Percentiles rank a stretch among this genome's conserved stretches.
phyloP scores from a whole-genome alignment of 2,797 vertebrate genomes.

The Mus minutoides region DNA sequence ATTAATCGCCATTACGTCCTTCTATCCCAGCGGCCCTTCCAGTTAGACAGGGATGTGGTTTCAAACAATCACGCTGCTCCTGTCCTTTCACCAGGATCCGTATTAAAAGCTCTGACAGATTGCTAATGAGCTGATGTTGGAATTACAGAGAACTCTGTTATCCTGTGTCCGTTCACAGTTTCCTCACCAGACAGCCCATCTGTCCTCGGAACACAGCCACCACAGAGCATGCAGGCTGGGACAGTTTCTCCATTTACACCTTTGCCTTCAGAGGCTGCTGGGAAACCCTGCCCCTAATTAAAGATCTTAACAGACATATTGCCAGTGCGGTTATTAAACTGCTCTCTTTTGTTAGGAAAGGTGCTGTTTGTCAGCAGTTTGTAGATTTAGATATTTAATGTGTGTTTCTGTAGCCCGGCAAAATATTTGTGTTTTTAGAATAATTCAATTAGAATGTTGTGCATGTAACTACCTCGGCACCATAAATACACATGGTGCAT shows the following conservation, averaged over 20 bases:
- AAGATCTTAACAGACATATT: constrained; percentile 92
- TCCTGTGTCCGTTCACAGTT: constrained; percentile 92
- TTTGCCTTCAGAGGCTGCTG: constrained; percentile 86
- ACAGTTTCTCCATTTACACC: constrained; percentile 88
- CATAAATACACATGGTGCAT: constrained; percentile 43
- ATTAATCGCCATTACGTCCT: neutral
- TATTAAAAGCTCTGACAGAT: constrained; percentile 91
- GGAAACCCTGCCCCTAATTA: constrained; percentile 91
- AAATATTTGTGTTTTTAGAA: constrained; percentile 70
- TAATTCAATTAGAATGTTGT: constrained; percentile 62
- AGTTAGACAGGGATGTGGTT: constrained; percentile 76
- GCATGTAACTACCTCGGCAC: constrained; percentile 37
- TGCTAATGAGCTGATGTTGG: constrained; percentile 92
- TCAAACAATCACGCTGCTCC: constrained; percentile 77
- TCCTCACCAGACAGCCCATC: constrained; percentile 91
- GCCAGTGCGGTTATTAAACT: constrained; percentile 86
- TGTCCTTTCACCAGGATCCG: constrained; percentile 85
- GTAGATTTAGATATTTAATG: constrained; percentile 76
- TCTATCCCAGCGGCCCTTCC: constrained; percentile 67
- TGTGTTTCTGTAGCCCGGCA: constrained; percentile 73
- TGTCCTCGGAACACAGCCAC: constrained; percentile 82
- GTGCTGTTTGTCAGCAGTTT: constrained; percentile 81
- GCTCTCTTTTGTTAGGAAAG: constrained; percentile 85
- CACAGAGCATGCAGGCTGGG: constrained; percentile 77
- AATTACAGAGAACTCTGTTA: constrained; percentile 89